These are phyloP conservation scores for Mixornis gularis DNA, from an alignment of 2,113 vertebrate genomes.

Conservation along the genomic window DNA sequence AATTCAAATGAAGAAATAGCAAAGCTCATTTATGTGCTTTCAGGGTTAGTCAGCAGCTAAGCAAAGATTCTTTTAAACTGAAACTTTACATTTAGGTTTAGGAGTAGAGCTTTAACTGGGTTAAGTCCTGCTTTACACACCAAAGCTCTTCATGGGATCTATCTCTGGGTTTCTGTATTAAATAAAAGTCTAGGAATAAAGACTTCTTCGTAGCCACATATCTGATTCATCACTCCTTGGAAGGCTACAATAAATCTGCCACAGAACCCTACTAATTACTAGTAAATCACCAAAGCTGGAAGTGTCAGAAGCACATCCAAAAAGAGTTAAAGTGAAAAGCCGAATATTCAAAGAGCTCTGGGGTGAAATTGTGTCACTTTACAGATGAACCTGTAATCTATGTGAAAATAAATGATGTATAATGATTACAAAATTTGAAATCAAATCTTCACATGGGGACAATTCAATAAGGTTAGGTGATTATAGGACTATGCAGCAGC, in stretches of 20 bases:
- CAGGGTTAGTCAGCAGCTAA: constrained; percentile 15
- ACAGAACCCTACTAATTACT: constrained; percentile 47
- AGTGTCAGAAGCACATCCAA: constrained; percentile 17
- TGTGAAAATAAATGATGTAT: constrained; percentile 64
- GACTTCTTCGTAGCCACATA: not conserved
- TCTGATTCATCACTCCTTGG: constrained; percentile 46
- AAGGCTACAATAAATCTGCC: constrained; percentile 56
- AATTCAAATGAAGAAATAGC: constrained; percentile 1
- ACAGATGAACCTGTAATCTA: constrained; percentile 50
- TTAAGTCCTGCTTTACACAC: constrained; percentile 17
- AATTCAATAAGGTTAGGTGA: constrained; percentile 66
- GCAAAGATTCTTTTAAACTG: not conserved
- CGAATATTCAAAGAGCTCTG: not conserved
- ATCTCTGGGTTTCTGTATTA: not conserved
- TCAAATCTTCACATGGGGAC: constrained; percentile 47
- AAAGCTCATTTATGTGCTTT: not conserved
- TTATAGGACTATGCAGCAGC: constrained; percentile 40
- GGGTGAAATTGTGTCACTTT: constrained; percentile 58
- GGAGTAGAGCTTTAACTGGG: not conserved
- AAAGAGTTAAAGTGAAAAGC: constrained; percentile 12
- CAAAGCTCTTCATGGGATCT: not conserved
- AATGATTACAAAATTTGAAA: constrained; percentile 70
- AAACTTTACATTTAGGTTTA: not conserved
- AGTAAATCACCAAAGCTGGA: constrained; percentile 54
- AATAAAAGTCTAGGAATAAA: not conserved